A percentile compares a stretch with the other conserved stretches of the same genome.
Conservation (phyloP, 2,797 vertebrate species). For the Enteromius afrohamiltoni region DNA sequence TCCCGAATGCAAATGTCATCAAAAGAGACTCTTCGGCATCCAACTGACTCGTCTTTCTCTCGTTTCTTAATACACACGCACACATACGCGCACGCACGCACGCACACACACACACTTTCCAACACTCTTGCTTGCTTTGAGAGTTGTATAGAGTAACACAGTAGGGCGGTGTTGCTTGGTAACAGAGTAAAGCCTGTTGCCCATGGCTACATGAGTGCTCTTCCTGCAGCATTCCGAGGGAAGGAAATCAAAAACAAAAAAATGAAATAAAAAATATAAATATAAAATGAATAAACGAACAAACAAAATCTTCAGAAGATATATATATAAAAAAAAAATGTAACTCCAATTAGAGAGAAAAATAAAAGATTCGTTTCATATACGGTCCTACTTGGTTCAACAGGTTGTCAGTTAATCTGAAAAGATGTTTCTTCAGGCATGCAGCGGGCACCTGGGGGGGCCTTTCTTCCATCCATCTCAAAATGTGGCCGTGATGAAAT, state of each 20-base stretch:
- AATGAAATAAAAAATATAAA: slow-evolving; percentile 25
- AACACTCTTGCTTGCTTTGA: slow-evolving; percentile 54
- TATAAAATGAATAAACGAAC: background rate
- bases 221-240: slow-evolving; percentile 71
- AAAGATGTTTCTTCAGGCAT: slow-evolving; percentile 77
- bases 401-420: slow-evolving; percentile 37
- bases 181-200: slow-evolving; percentile 67
- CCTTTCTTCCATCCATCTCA: slow-evolving; percentile 65
- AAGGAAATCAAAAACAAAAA: slow-evolving; percentile 50
- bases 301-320: slow-evolving; percentile 35
- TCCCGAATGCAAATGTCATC: slow-evolving; percentile 19
- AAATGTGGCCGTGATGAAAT: slow-evolving; percentile 29
- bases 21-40: slow-evolving; percentile 34
- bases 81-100: background rate
- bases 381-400: slow-evolving; percentile 37
- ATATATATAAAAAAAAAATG: slow-evolving; percentile 6
- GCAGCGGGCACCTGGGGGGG: slow-evolving; percentile 78
- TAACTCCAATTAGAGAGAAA: slow-evolving; percentile 33
- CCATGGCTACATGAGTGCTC: slow-evolving; percentile 72
- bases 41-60: slow-evolving; percentile 22
- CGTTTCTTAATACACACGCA: slow-evolving; percentile 2
- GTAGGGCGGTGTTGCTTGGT: slow-evolving; percentile 67
- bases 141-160: slow-evolving; percentile 62
- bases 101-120: slow-evolving; percentile 41
- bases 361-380: slow-evolving; percentile 30